Evolutionary conservation across 64 coral and sea anemone genomes (phyloP), one percentile per base, ranked within the genome.

Genomic region (Montipora cactus): DNA sequence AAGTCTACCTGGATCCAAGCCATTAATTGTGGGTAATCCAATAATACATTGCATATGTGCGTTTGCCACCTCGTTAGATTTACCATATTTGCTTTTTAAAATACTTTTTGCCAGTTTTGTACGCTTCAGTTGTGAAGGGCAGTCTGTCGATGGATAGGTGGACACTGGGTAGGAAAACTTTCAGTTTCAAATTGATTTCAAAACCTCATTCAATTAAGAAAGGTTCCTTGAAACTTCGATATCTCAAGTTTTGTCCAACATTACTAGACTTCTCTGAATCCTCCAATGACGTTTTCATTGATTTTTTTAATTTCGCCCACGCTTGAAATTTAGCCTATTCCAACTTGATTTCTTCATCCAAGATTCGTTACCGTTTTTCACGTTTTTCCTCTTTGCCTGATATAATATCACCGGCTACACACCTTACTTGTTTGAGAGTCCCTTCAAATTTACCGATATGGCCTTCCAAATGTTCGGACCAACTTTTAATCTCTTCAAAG

Each of bases 111-210:
- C 91, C 76, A 44, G 77, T 45, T 85, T 76, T 28, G 53, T 93
- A 93, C 18, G 76, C 92, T 64, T 93, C 92, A 16, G 59, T 78
- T 10, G 44, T 93, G 46, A 93, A 88, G 4, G 76, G 92, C 1
- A 93, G 47, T 47, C 84, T 84, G 50, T 93, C 83, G 47, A 93
- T 48, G 8, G 15, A 79, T 51, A 44, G 75, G 49, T 47, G 37
- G 1, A 93, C 83, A 11, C 87, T 93, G 7, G 44, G 74, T 21
- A 25, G 51, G 55, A 20, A 84, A 79, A 80, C 87, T 93, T 58
- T 93, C 81, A 1, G 20, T 51, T 72, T 88, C 84, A 80, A 93
- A 93, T 45, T 88, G 57, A 10, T 49, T 61, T 61, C 92, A 93
- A 70, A 88, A 88, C 44, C 92, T 67, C 1, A 9, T 53, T 9